Conservation (phyloP, 2,113 vertebrate species). For the Brachirus orientalis region DNA sequence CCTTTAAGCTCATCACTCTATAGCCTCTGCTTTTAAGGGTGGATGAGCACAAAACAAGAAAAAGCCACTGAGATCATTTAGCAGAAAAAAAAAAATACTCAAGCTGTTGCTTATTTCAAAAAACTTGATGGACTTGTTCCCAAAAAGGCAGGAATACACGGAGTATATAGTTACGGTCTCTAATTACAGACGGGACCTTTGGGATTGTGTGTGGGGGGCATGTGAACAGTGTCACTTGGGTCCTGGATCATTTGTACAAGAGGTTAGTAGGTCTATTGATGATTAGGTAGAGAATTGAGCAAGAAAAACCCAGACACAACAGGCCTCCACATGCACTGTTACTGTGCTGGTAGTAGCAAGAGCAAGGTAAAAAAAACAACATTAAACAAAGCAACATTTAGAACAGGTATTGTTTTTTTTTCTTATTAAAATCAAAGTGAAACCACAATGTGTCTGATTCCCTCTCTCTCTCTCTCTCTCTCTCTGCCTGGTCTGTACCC, state of each 20-base stretch:
- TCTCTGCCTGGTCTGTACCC: neutral
- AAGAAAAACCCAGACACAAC: neutral
- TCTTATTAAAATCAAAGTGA: neutral
- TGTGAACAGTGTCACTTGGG: conserved; percentile 1
- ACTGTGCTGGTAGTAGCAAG: neutral
- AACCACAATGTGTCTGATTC: neutral
- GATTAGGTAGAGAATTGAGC: neutral
- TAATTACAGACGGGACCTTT: neutral
- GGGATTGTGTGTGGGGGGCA: conserved; percentile 1
- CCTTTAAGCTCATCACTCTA: neutral
- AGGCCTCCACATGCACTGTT: neutral
- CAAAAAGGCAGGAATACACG: conserved; percentile 15
- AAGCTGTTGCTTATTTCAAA: conserved; percentile 1
- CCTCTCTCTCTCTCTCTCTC: too few species aligned
- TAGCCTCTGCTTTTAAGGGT: neutral
- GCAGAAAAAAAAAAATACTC: conserved; percentile 15
- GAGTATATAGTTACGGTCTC: neutral
- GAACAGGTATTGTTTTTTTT: neutral
- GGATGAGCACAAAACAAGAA: neutral
- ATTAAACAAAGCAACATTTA: too few species aligned
- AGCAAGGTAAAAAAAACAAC: neutral
- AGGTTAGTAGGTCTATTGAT: conserved; percentile 7
- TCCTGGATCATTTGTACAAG: conserved; percentile 11
- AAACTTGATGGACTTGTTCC: conserved; percentile 54
- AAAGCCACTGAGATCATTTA: neutral